Conservation (phyloP, 2,113 vertebrate genomes). For the cat (Felis catus) region F.catus_Fca126_mat1.0 CM031412.1:136157001-136157500, state of each 20-base stretch:
- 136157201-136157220: not conserved
- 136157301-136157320: constrained; percentile 37
- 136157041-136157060: not conserved
- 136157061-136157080: not conserved
- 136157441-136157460: not conserved
- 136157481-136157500: not conserved
- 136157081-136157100: not conserved
- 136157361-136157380: constrained; percentile 26
- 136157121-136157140: not conserved
- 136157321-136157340: constrained; percentile 59
- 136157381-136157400: not conserved
- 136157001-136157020: not conserved
- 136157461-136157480: not conserved
- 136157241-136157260: constrained; percentile 24
- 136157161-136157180: constrained; percentile 46
- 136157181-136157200: constrained; percentile 62
- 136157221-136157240: not conserved
- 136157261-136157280: not conserved
- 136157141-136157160: not conserved
- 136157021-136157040: not conserved
- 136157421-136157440: not conserved
- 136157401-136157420: not conserved
- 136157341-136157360: constrained; percentile 78
- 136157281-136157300: constrained; percentile 23
- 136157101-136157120: not conserved